Conservation (phyloP, 2,888 invertebrate genomes). For the Ochropacha duplaris region DNA sequence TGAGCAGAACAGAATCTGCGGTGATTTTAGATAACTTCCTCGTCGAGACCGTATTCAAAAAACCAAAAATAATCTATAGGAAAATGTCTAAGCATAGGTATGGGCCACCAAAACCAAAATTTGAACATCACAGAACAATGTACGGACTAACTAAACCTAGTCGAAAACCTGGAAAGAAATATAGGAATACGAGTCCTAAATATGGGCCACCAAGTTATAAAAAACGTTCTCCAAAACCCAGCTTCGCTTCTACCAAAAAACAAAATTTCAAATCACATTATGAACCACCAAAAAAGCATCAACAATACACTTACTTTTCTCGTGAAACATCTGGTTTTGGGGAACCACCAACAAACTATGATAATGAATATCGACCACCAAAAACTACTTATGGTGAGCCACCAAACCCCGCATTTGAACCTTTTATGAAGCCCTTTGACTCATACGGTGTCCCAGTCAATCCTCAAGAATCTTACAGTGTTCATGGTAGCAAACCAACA, state of each 20-base stretch:
- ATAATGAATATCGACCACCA: constrained; percentile 28
- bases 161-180: constrained; percentile 50
- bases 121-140: no score
- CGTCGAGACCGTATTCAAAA: constrained; percentile 42
- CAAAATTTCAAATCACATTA: constrained; percentile 35
- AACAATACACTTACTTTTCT: constrained; percentile 26
- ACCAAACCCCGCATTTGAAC: constrained; percentile 60
- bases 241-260: constrained; percentile 37
- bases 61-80: constrained; percentile 58
- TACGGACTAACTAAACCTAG: constrained; percentile 44
- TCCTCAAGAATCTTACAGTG: not conserved
- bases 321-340: constrained; percentile 54
- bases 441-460: not conserved
- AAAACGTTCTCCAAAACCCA: constrained; percentile 41
- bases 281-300: constrained; percentile 39
- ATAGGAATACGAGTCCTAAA: constrained; percentile 39
- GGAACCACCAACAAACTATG: constrained; percentile 56
- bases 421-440: constrained; percentile 35
- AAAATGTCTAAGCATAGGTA: constrained; percentile 44
- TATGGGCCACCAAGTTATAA: constrained; percentile 40
- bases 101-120: constrained; percentile 38
- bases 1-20: constrained; percentile 55
- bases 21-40: constrained; percentile 54
- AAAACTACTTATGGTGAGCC: constrained; percentile 48
- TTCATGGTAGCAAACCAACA: not conserved